Evolutionary conservation across 2,888 invertebrate genomes (phyloP), one percentile per base, ranked within the genome.

Genomic region (Serripes groenlandicus): DNA sequence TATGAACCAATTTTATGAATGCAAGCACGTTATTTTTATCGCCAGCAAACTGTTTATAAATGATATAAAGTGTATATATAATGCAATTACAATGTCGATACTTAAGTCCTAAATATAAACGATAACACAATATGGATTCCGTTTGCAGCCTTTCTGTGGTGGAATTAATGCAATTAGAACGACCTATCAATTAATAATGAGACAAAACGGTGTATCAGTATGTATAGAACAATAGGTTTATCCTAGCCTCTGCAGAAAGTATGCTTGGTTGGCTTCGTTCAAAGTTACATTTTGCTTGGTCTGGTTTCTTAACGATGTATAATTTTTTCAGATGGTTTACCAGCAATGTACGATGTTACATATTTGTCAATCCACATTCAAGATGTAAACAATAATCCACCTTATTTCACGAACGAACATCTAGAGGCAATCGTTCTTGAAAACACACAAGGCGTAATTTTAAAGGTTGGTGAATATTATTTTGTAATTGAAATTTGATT

Each of bases 361-460:
- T 32, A 26, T 7, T 58, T 78, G 4, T 37, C 56, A 30, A 37
- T 78, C 11, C 4, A 73, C 32, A 66, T 78, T 7, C 23, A 56
- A 1, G 78, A 78, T 69, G 58, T 37, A 23, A 78, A 78, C 64
- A 49, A 78, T 28, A 56, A 73, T n/a, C 32, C 66, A 66, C 78
- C 78, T 4, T 68, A 21, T n/a, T 73, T 73, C 30, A 35, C 73
- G 37, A 66, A 73, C 42, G 66, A 52, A 35, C 78, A 73, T 15
- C 73, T 68, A 42, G 35, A 37, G 28, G 73, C 35, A 23, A 28
- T 23, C 7, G 68, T 78, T 0, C 15, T 3, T 1, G 78, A 78
- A 34, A 73, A 73, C 32, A n/a, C 35, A 7, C 26, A 66, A 3
- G 26, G n/a, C 21, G 1, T 35, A 23, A 32, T 64, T 4, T 28